Base-by-base conservation (phyloP, 2,797 vertebrate species). In the Coranthus polyacanthus region DNA sequence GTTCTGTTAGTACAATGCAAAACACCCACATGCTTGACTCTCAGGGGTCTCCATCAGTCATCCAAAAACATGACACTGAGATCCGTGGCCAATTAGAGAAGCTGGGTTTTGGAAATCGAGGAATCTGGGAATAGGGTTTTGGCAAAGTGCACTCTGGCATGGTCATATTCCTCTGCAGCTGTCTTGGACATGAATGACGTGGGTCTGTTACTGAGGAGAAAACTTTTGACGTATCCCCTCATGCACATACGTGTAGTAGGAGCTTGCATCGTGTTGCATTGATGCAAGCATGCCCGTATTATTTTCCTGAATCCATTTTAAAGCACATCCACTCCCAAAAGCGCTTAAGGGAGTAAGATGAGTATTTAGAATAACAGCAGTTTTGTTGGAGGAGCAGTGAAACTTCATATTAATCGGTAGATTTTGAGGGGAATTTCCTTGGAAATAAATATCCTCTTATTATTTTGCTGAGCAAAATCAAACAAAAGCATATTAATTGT, bases 121-220 rank as follows among this genome's bases (percentile, higher is more conserved):
- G 83, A 92, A 88, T 92, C 86, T 89, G 86, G 89, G 92, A 90
- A 89, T 81, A 78, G 24, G 73, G 62, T 82, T 90, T 86, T 90
- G 88, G 86, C 79, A 72, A 71, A 70, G 54, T 61, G 21, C 1
- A 11, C 7, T 11, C 81, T 80, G 74, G 80, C 67, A 81, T 62
- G 18, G 67, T 43, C 75, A 79, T 67, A 61, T 51, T 71, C 39
- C 50, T 83, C 74, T 73, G 86, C 85, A 89, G 87, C 88, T 93
- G 92, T 91, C 78, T 72, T 72, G 69, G 72, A 84, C 51, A 53
- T 1, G 10, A 71, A 67, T 74, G 84, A 82, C 47, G 53, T 42
- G 53, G 72, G 74, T 61, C 70, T 89, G 79, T 82, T 83, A 70
- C 68, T 63, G 66, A 82, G 82, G 68, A 81, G 72, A 69, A 89